Conservation (phyloP, 2,888 invertebrate species). For the Tanytarsus gracilentus region DNA sequence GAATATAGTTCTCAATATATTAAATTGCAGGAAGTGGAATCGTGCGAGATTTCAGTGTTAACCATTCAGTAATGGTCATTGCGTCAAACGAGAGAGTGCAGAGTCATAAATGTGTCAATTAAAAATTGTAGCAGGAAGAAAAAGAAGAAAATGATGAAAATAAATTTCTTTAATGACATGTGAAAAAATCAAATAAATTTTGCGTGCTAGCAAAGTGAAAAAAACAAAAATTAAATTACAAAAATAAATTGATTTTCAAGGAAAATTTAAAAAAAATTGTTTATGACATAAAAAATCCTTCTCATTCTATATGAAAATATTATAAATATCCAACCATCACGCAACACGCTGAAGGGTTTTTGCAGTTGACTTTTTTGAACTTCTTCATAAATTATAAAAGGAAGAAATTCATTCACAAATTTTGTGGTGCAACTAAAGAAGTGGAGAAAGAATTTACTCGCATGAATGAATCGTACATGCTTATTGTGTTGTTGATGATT, state of each 20-base stretch:
- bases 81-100: too few species aligned
- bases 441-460: not conserved
- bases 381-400: not conserved
- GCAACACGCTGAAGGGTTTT: constrained; percentile 20
- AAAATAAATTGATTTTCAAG: not conserved
- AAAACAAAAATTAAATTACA: not conserved
- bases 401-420: not conserved
- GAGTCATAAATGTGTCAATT: constrained; percentile 17
- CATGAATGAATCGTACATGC: constrained; percentile 4
- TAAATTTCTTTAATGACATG: too few species aligned
- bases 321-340: constrained; percentile 15
- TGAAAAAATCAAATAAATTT: too few species aligned
- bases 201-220: not conserved
- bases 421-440: not conserved
- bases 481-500: constrained; percentile 6
- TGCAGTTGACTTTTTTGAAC: constrained; percentile 5
- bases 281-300: constrained; percentile 17
- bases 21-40: constrained; percentile 9
- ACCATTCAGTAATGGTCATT: too few species aligned
- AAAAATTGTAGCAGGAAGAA: not conserved
- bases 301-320: constrained; percentile 7
- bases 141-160: too few species aligned
- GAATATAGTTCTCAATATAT: not conserved
- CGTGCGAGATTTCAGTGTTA: too few species aligned
- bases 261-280: constrained; percentile 2